Base-by-base conservation (phyloP, 2,113 vertebrate species). In the Carassius gibelio region DNA sequence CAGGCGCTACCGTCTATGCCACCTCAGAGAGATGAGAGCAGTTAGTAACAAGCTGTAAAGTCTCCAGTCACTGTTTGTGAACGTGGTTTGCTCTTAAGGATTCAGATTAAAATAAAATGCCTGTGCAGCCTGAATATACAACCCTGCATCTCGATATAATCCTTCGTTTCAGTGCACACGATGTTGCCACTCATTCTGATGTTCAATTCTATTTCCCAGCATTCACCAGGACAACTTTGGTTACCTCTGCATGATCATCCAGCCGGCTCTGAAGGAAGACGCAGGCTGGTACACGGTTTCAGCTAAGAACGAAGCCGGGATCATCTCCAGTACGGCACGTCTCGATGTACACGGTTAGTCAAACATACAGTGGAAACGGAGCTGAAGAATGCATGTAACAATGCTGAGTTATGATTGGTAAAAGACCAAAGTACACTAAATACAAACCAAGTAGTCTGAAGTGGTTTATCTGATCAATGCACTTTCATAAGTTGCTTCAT, bases 141-240 rank as follows among this genome's bases (percentile, higher is more conserved):
- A 59, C 36, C 15, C 55, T 9, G 17, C 34, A 30, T 55, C 26
- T 19, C 19, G 3, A 36, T 57, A 13, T 11, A 55, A 61, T 74
- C 17, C 9, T 11, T 45, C 48, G 45, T 50, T 48, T 26, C n/a
- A 81, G 3, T 2, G 45, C 45, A 48, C 11, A 48, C 45, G 3
- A 4, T 48, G 45, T 48, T 48, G 45, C 45, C 3, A 48, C 45
- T 52, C 42, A 50, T 50, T 69, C 26, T 68, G 7, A 64, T 23
- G 5, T 48, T 83, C 34, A 57, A 76, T 75, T 85, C 23, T 15
- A 10, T 75, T 80, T 88, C 87, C 90, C 91, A 99, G 98, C 95
- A 99, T 99, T 97, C 97, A 99, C 92, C 97, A 99, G 95, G 97
- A 99, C 91, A 97, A 95, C 92, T 95, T 96, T 0, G 98, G 98